phyloP scores from a whole-genome alignment of 2,113 vertebrate genomes.

The Phrynocephalus versicolor region DNA sequence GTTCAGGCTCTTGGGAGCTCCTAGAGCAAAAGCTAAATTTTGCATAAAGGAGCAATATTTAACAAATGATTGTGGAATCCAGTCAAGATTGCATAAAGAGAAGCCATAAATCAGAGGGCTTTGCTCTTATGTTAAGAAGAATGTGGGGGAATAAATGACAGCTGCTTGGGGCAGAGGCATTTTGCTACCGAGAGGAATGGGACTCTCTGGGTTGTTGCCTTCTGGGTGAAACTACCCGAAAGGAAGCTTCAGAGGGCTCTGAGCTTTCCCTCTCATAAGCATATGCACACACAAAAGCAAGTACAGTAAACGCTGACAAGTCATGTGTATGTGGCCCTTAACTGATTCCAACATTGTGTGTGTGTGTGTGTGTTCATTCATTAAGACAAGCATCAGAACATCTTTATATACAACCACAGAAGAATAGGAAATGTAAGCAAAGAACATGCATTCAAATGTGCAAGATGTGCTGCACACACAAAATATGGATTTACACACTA shows the following conservation, averaged over 20 bases:
- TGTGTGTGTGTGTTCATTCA: not conserved
- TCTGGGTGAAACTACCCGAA: not conserved
- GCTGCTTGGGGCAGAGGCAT: not conserved
- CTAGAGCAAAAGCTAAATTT: slow-evolving; percentile 3
- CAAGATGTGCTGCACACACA: not conserved
- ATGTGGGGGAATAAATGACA: not conserved
- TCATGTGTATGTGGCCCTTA: not conserved
- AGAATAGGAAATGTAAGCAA: not conserved
- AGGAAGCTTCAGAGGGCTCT: not conserved
- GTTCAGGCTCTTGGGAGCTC: not conserved
- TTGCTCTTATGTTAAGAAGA: not conserved
- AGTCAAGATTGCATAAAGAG: slow-evolving; percentile 16
- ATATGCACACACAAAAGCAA: not conserved
- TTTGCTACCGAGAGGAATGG: slow-evolving; percentile 22
- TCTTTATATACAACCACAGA: not conserved
- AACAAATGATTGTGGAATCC: not conserved
- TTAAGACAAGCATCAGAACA: not conserved
- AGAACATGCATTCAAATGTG: not conserved
- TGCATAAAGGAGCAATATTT: slow-evolving; percentile 23
- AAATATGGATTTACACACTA: not conserved
- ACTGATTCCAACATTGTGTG: not conserved
- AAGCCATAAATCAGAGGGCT: slow-evolving; percentile 28
- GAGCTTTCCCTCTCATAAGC: not conserved
- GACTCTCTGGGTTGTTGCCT: slow-evolving; percentile 7
- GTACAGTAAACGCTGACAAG: not conserved